Percentiles rank a stretch among this genome's conserved stretches.
Evolutionary conservation across 2,113 vertebrate species (phyloP).

Genomic region (Paramormyrops kingsleyae): DNA sequence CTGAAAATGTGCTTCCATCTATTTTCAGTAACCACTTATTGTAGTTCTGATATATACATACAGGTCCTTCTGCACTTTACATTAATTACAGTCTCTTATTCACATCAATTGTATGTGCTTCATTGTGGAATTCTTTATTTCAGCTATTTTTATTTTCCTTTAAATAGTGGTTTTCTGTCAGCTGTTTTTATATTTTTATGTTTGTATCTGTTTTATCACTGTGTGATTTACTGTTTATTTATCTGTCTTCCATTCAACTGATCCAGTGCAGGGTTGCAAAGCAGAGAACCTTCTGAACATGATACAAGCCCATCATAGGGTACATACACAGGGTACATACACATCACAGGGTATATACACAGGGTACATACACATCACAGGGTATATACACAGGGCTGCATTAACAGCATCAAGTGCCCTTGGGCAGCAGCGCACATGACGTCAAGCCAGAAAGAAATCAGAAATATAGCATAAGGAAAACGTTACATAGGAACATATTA

Average conservation of each 20-base stretch:
- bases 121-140: background rate
- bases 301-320: background rate
- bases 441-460: background rate
- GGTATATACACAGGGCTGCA: background rate
- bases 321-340: background rate
- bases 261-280: background rate
- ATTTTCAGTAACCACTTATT: background rate
- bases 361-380: background rate
- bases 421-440: background rate
- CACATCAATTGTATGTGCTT: background rate
- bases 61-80: background rate
- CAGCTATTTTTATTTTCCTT: background rate
- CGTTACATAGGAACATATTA: background rate
- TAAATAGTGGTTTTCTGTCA: background rate
- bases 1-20: background rate
- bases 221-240: background rate
- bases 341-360: background rate
- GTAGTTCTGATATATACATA: background rate
- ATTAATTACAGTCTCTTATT: background rate
- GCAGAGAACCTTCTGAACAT: background rate
- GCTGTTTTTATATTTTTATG: background rate
- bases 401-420: background rate
- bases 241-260: background rate
- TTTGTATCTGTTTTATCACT: background rate
- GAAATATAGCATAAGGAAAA: background rate